Conservation (phyloP, 2,113 vertebrate genomes). For the Datnioides undecimradiatus region DNA sequence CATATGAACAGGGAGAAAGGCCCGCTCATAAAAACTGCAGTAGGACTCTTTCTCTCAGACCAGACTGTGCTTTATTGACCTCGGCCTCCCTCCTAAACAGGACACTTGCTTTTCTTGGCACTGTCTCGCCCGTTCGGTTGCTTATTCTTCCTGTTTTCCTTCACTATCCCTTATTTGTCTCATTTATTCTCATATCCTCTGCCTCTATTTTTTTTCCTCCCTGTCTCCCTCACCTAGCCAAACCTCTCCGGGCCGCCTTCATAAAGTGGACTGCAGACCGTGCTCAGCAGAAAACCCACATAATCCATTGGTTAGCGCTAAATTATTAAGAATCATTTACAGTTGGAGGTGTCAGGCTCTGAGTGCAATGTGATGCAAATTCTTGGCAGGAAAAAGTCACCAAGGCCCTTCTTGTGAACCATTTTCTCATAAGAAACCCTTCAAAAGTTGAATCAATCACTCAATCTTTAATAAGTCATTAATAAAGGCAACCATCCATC, state of each 20-base stretch:
- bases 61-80: conserved; percentile 64
- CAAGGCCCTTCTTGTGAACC: not conserved
- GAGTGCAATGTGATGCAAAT: conserved; percentile 20
- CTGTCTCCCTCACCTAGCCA: not conserved
- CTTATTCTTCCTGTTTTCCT: conserved; percentile 19
- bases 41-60: conserved; percentile 46
- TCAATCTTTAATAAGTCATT: not conserved
- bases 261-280: conserved; percentile 36
- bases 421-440: not conserved
- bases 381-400: not conserved
- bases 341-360: not conserved
- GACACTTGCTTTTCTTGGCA: conserved; percentile 43
- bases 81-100: conserved; percentile 49
- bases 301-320: conserved; percentile 19
- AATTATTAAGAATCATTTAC: conserved; percentile 64
- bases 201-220: no score
- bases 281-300: conserved; percentile 42
- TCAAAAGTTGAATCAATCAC: no score
- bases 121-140: not conserved
- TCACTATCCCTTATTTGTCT: conserved; percentile 54
- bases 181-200: conserved; percentile 50
- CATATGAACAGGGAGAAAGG: conserved; percentile 51
- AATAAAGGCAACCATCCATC: no score
- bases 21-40: conserved; percentile 76
- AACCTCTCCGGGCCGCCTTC: conserved; percentile 17